Conservation (phyloP, 1,140 invertebrate species). For the Alviniconcha marisindica region DNA sequence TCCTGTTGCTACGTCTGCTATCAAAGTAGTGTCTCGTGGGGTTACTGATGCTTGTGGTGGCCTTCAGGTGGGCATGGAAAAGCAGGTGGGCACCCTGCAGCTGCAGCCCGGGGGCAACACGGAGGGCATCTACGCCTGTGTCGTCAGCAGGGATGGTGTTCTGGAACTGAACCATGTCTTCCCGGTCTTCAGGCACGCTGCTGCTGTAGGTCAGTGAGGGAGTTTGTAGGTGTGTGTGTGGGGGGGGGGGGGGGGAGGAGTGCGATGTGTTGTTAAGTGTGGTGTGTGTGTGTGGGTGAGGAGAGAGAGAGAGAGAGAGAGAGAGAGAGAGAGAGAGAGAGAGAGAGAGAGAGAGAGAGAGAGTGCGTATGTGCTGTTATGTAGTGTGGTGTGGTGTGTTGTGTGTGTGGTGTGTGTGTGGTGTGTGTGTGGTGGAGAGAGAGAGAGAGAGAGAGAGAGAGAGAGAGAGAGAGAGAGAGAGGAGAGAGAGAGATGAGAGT, state of each 20-base stretch:
- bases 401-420: too few species aligned
- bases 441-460: too few species aligned
- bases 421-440: too few species aligned
- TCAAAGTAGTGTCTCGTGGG: too few species aligned
- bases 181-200: conserved; percentile 20
- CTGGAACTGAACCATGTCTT: conserved; percentile 43
- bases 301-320: background rate
- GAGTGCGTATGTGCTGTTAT: background rate
- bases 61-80: conserved; percentile 6
- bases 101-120: conserved; percentile 21
- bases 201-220: background rate
- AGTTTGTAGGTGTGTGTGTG: background rate
- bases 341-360: too few species aligned
- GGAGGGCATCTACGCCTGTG: conserved; percentile 35
- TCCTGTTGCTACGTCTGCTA: too few species aligned
- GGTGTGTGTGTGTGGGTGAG: too few species aligned
- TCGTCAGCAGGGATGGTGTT: conserved; percentile 43
- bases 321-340: background rate
- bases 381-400: background rate
- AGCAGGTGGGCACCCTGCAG: conserved; percentile 1
- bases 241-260: background rate
- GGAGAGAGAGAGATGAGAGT: too few species aligned
- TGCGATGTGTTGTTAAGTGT: too few species aligned
- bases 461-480: too few species aligned
- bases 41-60: background rate